Base-by-base conservation (phyloP, 1,140 invertebrate genomes). In the Formica exsecta region DNA sequence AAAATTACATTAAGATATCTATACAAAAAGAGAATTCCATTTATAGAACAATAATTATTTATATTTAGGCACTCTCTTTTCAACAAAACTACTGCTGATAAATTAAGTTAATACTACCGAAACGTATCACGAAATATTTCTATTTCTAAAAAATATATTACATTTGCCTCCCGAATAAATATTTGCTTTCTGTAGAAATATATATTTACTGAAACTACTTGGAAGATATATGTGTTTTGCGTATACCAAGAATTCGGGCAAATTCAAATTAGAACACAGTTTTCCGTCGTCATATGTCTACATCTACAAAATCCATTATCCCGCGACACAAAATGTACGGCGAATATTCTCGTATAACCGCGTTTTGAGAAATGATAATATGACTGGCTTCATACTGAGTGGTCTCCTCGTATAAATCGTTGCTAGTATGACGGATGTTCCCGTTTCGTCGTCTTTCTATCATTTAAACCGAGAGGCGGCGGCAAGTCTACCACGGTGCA, bases 401-500 rank as follows among this genome's bases (percentile, higher is more conserved):
- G 75, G 61, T 41, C 75, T 32, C 38, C 75, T 65, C 61, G 25
- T 44, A 68, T 57, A 57, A 66, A 64, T 51, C 57, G 73, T 61
- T 29, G 77, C 48, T 11, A 16, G 65, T 61, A 57, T 54, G 87
- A 86, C 64, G 86, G 77, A 90, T 79, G 71, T 74, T 59, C 86
- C 48, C 74, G 79, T 38, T 87, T 71, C 68, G 74, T 38, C 25
- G 62, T 70, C 73, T 80, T 86, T 87, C 84, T 64, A 38, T 76
- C 79, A 62, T 90, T 51, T 87, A 87, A 89, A 80, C 44, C 7
- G n/a, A 59, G 48, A 75, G 59, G 68, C 80, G 62, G 75, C 75
- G 85, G 80, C 86, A 66, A 85, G 89, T 90, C 89, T 90, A 89
- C 68, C 68, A 25, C 79, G n/a, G 4, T 62, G 85, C 44, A 89